Percentiles rank a stretch among this genome's conserved stretches.
Evolutionary conservation across 2,888 invertebrate genomes (phyloP).

Genomic region (Mimachlamys varia): DNA sequence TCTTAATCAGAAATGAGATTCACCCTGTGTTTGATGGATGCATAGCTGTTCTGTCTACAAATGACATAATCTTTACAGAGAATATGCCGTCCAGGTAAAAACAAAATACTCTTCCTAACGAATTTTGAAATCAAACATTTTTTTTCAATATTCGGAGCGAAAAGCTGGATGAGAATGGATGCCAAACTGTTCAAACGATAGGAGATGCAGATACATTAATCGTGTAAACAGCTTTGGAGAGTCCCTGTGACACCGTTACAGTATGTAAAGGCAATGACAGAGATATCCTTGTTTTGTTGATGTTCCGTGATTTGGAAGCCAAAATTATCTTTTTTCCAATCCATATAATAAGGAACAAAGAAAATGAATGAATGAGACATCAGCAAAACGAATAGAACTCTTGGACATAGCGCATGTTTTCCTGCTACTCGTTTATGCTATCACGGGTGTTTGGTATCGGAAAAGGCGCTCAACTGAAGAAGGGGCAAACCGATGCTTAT

Average conservation of each 20-base stretch:
- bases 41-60: slow-evolving; percentile 54
- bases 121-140: slow-evolving; percentile 62
- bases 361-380: slow-evolving; percentile 56
- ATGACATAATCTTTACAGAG: slow-evolving; percentile 57
- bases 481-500: slow-evolving; percentile 40
- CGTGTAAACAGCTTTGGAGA: slow-evolving; percentile 57
- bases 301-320: slow-evolving; percentile 41
- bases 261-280: slow-evolving; percentile 65
- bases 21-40: slow-evolving; percentile 64
- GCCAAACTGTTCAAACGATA: slow-evolving; percentile 53
- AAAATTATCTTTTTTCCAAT: slow-evolving; percentile 45
- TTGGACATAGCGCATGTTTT: slow-evolving; percentile 48
- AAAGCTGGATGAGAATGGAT: slow-evolving; percentile 40
- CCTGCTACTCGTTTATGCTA: slow-evolving; percentile 59
- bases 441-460: slow-evolving; percentile 61
- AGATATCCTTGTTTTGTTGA: slow-evolving; percentile 62
- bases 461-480: slow-evolving; percentile 54
- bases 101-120: slow-evolving; percentile 62
- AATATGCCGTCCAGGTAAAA: slow-evolving; percentile 54
- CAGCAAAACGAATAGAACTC: slow-evolving; percentile 39
- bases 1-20: slow-evolving; percentile 53
- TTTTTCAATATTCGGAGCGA: slow-evolving; percentile 57
- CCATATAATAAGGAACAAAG: background rate
- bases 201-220: slow-evolving; percentile 66
- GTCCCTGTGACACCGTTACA: slow-evolving; percentile 46